These are phyloP conservation scores for Cariama cristata DNA, from an alignment of 2,113 vertebrate genomes.

Conservation along the genomic window DNA sequence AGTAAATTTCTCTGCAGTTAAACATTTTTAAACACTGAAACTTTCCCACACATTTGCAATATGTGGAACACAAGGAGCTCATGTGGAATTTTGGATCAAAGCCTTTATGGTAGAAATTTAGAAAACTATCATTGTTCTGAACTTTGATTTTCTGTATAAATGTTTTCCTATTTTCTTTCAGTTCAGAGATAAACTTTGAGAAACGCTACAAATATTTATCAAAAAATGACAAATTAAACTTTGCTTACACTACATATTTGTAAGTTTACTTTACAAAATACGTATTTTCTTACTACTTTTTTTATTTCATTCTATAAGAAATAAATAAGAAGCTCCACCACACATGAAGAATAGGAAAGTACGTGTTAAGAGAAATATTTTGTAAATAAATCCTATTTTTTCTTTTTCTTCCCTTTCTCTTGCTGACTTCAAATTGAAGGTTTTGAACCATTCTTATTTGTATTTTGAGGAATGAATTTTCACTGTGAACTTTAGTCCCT, in stretches of 20 bases:
- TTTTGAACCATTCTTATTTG: not conserved
- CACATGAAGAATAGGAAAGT: not conserved
- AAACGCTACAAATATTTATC: not conserved
- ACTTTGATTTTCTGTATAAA: not conserved
- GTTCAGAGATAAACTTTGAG: not conserved
- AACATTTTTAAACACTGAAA: not conserved
- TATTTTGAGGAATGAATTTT: not conserved
- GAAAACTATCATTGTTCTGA: not conserved
- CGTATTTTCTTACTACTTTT: not conserved
- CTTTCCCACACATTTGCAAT: not conserved
- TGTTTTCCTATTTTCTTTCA: not conserved
- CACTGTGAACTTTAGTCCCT: not conserved
- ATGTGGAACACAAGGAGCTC: not conserved
- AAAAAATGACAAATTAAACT: not conserved
- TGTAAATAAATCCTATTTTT: not conserved
- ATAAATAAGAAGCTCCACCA: not conserved
- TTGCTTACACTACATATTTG: not conserved
- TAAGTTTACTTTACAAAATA: not conserved
- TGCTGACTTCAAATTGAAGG: not conserved
- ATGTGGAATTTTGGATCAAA: not conserved
- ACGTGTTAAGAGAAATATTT: not conserved
- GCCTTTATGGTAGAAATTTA: not conserved
- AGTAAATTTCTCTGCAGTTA: accelerated
- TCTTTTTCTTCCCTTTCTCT: not conserved
- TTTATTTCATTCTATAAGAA: not conserved